These are phyloP conservation scores for Scaptodrosophila lebanonensis DNA, from an alignment of 1,140 invertebrate genomes.

Conservation along the genomic window DNA sequence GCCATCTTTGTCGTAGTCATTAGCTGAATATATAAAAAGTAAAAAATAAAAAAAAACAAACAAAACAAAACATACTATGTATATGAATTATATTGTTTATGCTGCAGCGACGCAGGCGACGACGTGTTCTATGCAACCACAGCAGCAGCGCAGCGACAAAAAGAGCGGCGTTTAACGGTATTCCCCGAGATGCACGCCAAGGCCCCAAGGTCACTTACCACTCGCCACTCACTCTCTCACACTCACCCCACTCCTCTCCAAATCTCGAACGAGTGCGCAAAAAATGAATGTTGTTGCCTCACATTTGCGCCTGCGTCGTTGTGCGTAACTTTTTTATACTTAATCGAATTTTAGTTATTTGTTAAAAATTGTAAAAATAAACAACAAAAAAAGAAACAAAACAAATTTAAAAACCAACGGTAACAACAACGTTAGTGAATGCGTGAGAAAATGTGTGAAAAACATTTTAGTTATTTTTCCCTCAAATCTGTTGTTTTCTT, in stretches of 20 bases:
- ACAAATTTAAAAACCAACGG: constrained; percentile 4
- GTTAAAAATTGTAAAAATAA: constrained; percentile 31
- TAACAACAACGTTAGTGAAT: constrained; percentile 5
- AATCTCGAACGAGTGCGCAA: too few species aligned
- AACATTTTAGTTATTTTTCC: constrained; percentile 34
- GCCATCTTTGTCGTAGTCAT: constrained; percentile 76
- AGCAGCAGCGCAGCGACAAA: constrained; percentile 5
- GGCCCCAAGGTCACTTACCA: neutral
- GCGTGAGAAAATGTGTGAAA: constrained; percentile 3
- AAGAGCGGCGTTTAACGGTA: constrained; percentile 7
- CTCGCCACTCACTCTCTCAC: constrained; percentile 5
- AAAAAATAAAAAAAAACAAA: neutral
- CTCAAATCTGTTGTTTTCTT: constrained; percentile 25
- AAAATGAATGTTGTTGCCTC: constrained; percentile 4
- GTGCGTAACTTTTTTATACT: constrained; percentile 53
- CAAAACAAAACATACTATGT: neutral
- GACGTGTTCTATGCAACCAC: constrained; percentile 19
- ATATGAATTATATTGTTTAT: constrained; percentile 29
- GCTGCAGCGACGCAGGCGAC: constrained; percentile 43
- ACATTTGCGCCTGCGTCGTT: constrained; percentile 46
- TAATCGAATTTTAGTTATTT: constrained; percentile 61
- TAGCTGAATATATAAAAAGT: constrained; percentile 53
- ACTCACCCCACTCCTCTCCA: neutral
- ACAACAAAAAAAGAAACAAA: constrained; percentile 5
- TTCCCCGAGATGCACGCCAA: neutral